Base-by-base conservation (phyloP, 2,797 vertebrate species). In the Mionectes olivaceus region DNA sequence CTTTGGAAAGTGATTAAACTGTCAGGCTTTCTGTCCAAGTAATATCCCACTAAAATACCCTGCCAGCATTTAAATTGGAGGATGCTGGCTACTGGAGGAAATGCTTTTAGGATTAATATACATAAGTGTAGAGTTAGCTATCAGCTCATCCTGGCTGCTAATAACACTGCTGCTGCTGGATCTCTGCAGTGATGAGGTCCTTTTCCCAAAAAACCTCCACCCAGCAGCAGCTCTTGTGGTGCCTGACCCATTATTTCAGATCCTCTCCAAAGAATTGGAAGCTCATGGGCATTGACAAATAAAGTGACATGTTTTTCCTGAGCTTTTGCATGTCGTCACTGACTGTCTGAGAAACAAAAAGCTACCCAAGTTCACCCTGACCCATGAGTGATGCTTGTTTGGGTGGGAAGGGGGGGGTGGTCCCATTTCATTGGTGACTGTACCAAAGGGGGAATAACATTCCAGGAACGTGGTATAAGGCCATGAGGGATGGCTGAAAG, bases 1-100 rank as follows among this genome's bases (percentile, higher is more conserved):
- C 50, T 87, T 64, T 52, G 71, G 83, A 77, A 94, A 96, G 75
- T 61, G 44, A 90, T 93, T 83, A 93, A 96, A 78, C 56, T 5
- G 5, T 61, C 74, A 82, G 57, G 44, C 39, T 83, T 90, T 93
- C 55, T 53, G 33, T 81, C 76, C 74, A 69, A 78, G 49, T 63
- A 89, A 76, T 94, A 93, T 49, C 75, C 56, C 60, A 27, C 39
- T 79, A 77, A 90, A 93, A 93, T 50, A 91, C 9, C 33, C 90
- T 8, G 18, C 73, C 79, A 76, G n/a, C 11, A 4, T 73, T 89
- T 95, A 81, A 93, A 89, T 17, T 71, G 44, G 76, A 75, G 13
- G 10, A 79, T 73, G 55, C 33, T 65, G 83, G 65, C 63, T 94
- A 32, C 79, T 59, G 50, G 35, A 85, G 59, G 44, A 93, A 89